A percentile compares a stretch with the other conserved stretches of the same genome.
Evolutionary conservation across 2,888 invertebrate species (phyloP).

Genomic region (Metalampra italica): DNA sequence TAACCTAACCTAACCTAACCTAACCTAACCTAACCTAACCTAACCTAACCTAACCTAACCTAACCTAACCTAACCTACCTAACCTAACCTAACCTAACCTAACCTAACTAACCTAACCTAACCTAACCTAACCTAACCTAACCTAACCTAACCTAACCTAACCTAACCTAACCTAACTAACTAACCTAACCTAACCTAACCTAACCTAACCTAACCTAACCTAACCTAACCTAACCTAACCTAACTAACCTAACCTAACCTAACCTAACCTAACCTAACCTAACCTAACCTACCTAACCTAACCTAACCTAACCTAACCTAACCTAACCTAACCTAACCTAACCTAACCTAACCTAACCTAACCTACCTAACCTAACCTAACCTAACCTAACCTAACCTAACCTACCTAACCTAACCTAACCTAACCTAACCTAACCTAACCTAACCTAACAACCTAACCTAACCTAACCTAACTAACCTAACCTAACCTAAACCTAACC

Average conservation of each 20-base stretch:
- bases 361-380: slow-evolving; percentile 8
- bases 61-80: slow-evolving; percentile 22
- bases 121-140: slow-evolving; percentile 12
- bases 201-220: slow-evolving; percentile 13
- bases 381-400: slow-evolving; percentile 13
- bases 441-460: slow-evolving; percentile 13
- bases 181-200: slow-evolving; percentile 12
- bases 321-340: slow-evolving; percentile 16
- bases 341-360: slow-evolving; percentile 13
- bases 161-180: slow-evolving; percentile 9
- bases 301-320: slow-evolving; percentile 17
- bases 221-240: slow-evolving; percentile 13
- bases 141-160: slow-evolving; percentile 10
- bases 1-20: slow-evolving; percentile 12
- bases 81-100: too few species aligned
- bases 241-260: slow-evolving; percentile 8
- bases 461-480: slow-evolving; percentile 13
- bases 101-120: slow-evolving; percentile 10
- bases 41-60: slow-evolving; percentile 17
- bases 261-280: slow-evolving; percentile 13
- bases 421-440: slow-evolving; percentile 15
- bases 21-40: slow-evolving; percentile 13
- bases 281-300: slow-evolving; percentile 9
- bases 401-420: slow-evolving; percentile 7
- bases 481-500: slow-evolving; percentile 14